Evolutionary conservation across 2,797 vertebrate genomes (phyloP).

Genomic region (Carcharodon carcharias): DNA sequence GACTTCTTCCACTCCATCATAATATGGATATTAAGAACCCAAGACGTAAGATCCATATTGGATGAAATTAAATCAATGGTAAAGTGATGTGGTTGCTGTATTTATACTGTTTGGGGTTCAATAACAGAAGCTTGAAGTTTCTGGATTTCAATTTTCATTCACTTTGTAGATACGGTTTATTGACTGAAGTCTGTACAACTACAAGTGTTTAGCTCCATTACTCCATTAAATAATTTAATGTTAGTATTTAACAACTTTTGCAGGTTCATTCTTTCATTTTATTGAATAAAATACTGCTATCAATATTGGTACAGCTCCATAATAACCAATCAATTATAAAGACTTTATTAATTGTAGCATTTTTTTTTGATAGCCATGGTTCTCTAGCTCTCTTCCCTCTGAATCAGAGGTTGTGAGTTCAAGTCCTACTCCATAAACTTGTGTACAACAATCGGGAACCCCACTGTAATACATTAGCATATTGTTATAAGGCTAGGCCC

Average conservation of each 20-base stretch:
- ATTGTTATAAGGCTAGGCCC: too few relatives aligned
- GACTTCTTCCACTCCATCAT: neutral
- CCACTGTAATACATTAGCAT: too few relatives aligned
- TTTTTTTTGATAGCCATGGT: neutral
- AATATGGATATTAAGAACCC: neutral
- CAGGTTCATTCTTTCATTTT: neutral
- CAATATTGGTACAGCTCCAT: neutral
- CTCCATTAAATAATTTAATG: slow-evolving; percentile 29
- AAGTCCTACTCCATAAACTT: too few relatives aligned
- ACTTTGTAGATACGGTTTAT: slow-evolving; percentile 30
- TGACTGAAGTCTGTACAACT: neutral
- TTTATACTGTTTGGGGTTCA: neutral
- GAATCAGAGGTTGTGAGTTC: neutral
- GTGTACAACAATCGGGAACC: too few relatives aligned
- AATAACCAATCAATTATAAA: neutral
- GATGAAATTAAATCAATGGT: neutral
- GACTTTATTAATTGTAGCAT: neutral
- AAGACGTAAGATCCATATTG: neutral
- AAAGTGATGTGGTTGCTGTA: slow-evolving; percentile 16
- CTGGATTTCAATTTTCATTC: neutral
- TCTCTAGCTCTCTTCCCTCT: neutral
- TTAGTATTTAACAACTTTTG: neutral
- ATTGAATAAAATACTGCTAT: neutral
- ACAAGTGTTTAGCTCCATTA: neutral
- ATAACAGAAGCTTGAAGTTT: neutral